Percentiles rank a stretch among this genome's conserved stretches.
Conservation (phyloP, 2,113 vertebrate species). For the Trochalopteron elliotii region DNA sequence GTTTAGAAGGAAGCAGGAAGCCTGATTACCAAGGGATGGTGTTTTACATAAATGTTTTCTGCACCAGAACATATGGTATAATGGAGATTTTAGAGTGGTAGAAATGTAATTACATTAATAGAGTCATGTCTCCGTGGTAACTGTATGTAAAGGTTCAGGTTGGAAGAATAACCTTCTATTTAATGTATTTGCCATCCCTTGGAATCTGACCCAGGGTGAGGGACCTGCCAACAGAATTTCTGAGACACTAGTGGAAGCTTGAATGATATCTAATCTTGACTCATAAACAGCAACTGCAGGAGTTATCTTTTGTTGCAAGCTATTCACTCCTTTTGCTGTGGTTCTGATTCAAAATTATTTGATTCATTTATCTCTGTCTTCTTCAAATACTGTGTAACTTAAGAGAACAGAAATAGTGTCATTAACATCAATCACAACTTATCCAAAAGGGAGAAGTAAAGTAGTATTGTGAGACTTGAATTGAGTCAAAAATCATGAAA, state of each 20-base stretch:
- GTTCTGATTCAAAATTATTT: not conserved
- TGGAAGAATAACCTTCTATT: not conserved
- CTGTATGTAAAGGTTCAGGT: not conserved
- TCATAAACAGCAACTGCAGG: not conserved
- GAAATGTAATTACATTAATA: conserved; percentile 2
- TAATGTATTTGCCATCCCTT: not conserved
- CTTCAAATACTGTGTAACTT: not conserved
- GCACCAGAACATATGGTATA: not conserved
- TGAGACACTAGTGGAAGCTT: not conserved
- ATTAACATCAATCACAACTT: not conserved
- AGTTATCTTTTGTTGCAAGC: not conserved
- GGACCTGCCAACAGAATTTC: not conserved
- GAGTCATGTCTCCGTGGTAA: not conserved
- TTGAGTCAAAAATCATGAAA: not conserved
- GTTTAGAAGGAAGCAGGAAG: not conserved
- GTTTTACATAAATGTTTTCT: not conserved
- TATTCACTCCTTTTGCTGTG: not conserved
- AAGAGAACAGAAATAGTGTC: not conserved
- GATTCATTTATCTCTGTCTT: not conserved
- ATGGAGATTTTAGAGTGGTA: not conserved
- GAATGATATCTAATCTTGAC: not conserved
- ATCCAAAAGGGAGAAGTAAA: not conserved
- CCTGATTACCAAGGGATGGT: not conserved
- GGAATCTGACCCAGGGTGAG: not conserved
- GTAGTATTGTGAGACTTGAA: not conserved